Evolutionary conservation across 1,140 invertebrate species (phyloP), one percentile per base, ranked within the genome.

Genomic region (Ladona fulva): DNA sequence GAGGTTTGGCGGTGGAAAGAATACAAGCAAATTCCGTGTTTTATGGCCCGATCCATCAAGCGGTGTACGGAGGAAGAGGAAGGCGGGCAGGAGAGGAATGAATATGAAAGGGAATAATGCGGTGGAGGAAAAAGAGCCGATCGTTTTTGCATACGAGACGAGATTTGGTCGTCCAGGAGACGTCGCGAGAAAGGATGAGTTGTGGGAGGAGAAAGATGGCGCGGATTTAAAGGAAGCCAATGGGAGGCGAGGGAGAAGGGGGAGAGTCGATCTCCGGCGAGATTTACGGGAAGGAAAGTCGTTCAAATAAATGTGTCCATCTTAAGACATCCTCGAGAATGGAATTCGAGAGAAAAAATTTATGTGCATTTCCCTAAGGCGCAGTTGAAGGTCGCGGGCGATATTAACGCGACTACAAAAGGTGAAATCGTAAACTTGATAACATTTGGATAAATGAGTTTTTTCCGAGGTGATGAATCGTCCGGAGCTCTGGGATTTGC

Each of bases 21-120:
- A 66, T 66, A 66, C 52, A 66, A 66, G 52, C 52, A 66, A 66
- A 66, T 66, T 66, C 52, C 52, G 52, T 66, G 52, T 66, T 66
- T 66, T 66, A 66, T 66, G 52, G 52, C 52, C n/a, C 52, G 52
- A 66, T 66, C 52, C 52, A 66, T 66, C 52, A 66, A 66, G 52
- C n/a, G 52, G 3, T 52, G 44, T 19, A 19, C 10, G 44, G 44
- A 52, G 44, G 19, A 11, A 11, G 44, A 19, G 44, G 44, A 52
- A 10, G 44, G 44, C 19, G 10, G 44, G 44, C 10, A 52, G 10
- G 44, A 19, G 19, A 66, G 52, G 52, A 66, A 66, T 66, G n/a
- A 66, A 66, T 66, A 66, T 66, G 52, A 66, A 66, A 66, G 52
- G 52, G 52, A 66, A 66, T 66, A 66, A 66, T 66, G 52, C 14